These are phyloP conservation scores for Caiman crocodilus DNA, from an alignment of 2,797 vertebrate species.

Conservation along the genomic window DNA sequence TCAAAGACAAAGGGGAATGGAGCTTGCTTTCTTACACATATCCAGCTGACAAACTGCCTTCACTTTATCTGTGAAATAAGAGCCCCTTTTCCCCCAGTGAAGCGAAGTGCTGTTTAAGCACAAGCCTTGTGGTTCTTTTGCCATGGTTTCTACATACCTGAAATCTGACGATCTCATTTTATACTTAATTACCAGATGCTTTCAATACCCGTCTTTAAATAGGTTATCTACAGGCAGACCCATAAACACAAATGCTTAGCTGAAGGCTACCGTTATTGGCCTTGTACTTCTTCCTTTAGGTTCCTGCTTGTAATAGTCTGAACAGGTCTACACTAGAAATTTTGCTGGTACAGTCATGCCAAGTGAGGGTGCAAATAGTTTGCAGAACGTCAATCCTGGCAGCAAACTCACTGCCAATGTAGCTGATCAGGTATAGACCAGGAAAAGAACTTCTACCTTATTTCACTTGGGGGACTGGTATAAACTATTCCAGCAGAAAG, in stretches of 20 bases:
- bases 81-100: not conserved
- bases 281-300: not conserved
- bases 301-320: not conserved
- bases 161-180: not conserved
- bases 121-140: not conserved
- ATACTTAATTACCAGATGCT: not conserved
- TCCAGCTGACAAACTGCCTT: not conserved
- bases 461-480: not conserved
- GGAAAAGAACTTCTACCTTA: not conserved
- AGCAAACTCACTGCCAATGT: not conserved
- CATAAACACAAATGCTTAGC: not conserved
- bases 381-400: not conserved
- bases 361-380: fast-evolving
- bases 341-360: not conserved
- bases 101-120: not conserved
- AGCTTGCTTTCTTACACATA: not conserved
- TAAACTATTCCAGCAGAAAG: not conserved
- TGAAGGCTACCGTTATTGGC: not conserved
- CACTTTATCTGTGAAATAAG: not conserved
- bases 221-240: not conserved
- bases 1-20: not conserved
- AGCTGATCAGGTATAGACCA: not conserved
- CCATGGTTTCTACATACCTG: not conserved
- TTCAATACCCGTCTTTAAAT: not conserved
- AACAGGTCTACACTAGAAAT: not conserved